Base-by-base conservation (phyloP, 2,888 invertebrate species). In the Gasteruption jaculator region DNA sequence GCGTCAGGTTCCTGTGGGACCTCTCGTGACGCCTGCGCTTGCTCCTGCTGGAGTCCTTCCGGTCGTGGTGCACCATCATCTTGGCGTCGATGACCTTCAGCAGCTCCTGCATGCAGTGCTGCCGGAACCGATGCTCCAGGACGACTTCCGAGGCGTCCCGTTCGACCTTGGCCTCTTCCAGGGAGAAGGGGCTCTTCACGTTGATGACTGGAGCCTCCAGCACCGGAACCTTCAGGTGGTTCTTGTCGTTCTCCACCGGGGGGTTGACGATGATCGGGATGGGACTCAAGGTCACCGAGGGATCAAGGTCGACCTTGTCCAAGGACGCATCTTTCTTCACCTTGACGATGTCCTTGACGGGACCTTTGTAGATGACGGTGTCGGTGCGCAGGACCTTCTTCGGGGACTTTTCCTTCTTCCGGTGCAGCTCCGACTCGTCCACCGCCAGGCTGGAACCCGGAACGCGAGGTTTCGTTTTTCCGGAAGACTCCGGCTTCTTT, bases 291-390 rank as follows among this genome's bases (percentile, higher is more conserved):
- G 39, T 8, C 14, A 18, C 24, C 4, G 37, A 3, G n/a, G n/a
- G n/a, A n/a, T n/a, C n/a, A n/a, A n/a, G n/a, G n/a, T n/a, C n/a
- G n/a, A n/a, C n/a, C n/a, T n/a, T n/a, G n/a, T n/a, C n/a, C n/a
- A n/a, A n/a, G n/a, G n/a, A n/a, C n/a, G n/a, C n/a, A n/a, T n/a
- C n/a, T n/a, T n/a, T n/a, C n/a, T n/a, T n/a, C n/a, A n/a, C n/a
- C n/a, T n/a, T n/a, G 4, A 43, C 12, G n/a, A n/a, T 41, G 12
- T 47, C 47, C 18, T 52, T 58, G 3, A 44, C 39, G 2, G 59
- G 58, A 7, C 61, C 62, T 38, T 61, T 63, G 31, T 65, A 65
- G 25, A 64, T 64, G 8, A 65, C 65, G 1, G 65, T 65, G 32
- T 60, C 60, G 5, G 57, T 61, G 19, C 64, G 51, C 25, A 53